Conservation (phyloP, 2,797 vertebrate species). For the Champsocephalus gunnari region DNA sequence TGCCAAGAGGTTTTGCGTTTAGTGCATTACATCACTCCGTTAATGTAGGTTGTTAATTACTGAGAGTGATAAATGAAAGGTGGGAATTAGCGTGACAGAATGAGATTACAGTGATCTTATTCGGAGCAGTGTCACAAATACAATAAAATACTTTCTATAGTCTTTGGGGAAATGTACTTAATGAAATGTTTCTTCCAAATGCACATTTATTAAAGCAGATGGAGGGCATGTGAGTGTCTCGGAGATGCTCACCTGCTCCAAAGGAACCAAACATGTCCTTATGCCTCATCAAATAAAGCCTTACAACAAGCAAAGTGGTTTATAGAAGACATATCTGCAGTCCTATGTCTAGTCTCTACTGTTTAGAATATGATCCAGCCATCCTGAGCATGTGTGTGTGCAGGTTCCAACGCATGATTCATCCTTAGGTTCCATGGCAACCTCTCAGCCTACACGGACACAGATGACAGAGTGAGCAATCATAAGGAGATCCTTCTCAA, state of each 20-base stretch:
- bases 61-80: slow-evolving; percentile 72
- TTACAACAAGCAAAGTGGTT: slow-evolving; percentile 9
- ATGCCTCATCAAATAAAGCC: slow-evolving; percentile 18
- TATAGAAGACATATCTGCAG: not conserved
- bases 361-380: slow-evolving; percentile 16
- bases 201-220: slow-evolving; percentile 21
- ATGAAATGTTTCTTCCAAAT: slow-evolving; percentile 27
- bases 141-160: slow-evolving; percentile 69
- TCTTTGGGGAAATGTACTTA: slow-evolving; percentile 52
- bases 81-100: slow-evolving; percentile 64
- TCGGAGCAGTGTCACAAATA: slow-evolving; percentile 62
- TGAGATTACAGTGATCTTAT: slow-evolving; percentile 58
- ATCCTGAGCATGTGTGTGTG: slow-evolving; percentile 22
- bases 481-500: slow-evolving; percentile 73
- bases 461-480: slow-evolving; percentile 73
- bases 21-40: slow-evolving; percentile 43
- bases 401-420: slow-evolving; percentile 36
- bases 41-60: slow-evolving; percentile 59
- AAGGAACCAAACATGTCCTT: not conserved
- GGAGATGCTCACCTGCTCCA: not conserved
- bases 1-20: slow-evolving; percentile 33
- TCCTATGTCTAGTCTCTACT: slow-evolving; percentile 4
- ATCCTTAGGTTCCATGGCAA: slow-evolving; percentile 49
- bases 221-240: slow-evolving; percentile 23
- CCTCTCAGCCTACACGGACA: slow-evolving; percentile 33